These are phyloP conservation scores for Crenuchus spilurus DNA, from an alignment of 2,797 vertebrate genomes.

Conservation along the genomic window DNA sequence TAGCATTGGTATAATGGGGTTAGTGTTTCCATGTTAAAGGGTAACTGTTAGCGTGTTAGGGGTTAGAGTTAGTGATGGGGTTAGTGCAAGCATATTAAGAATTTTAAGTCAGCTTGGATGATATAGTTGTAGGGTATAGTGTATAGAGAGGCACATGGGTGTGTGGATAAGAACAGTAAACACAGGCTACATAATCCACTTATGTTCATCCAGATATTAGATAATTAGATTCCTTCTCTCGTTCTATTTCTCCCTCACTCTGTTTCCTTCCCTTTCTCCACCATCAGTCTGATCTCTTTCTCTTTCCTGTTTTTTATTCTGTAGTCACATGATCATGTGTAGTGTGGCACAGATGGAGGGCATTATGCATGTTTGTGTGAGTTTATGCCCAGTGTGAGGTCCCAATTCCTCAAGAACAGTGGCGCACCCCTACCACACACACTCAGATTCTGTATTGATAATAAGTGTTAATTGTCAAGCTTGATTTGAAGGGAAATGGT, in stretches of 20 bases:
- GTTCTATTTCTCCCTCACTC: slow-evolving; percentile 15
- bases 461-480: background rate
- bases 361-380: slow-evolving; percentile 11
- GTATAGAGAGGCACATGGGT: background rate
- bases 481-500: slow-evolving; percentile 22
- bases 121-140: background rate
- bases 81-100: no score
- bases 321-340: slow-evolving; percentile 28
- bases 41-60: no score
- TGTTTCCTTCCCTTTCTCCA: background rate
- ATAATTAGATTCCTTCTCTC: slow-evolving; percentile 19
- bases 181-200: slow-evolving; percentile 11
- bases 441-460: background rate
- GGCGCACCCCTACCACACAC: background rate
- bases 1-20: background rate
- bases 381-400: background rate
- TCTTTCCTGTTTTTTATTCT: background rate
- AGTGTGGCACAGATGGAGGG: slow-evolving; percentile 41
- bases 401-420: no score
- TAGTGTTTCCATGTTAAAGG: no score
- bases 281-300: no score
- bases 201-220: slow-evolving; percentile 27
- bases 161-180: slow-evolving; percentile 11
- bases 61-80: no score
- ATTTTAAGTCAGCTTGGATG: no score